Percentiles rank a stretch among this genome's conserved stretches.
These are phyloP conservation scores for Eubasilissa regina DNA, from an alignment of 1,140 invertebrate genomes.

Conservation along the genomic window DNA sequence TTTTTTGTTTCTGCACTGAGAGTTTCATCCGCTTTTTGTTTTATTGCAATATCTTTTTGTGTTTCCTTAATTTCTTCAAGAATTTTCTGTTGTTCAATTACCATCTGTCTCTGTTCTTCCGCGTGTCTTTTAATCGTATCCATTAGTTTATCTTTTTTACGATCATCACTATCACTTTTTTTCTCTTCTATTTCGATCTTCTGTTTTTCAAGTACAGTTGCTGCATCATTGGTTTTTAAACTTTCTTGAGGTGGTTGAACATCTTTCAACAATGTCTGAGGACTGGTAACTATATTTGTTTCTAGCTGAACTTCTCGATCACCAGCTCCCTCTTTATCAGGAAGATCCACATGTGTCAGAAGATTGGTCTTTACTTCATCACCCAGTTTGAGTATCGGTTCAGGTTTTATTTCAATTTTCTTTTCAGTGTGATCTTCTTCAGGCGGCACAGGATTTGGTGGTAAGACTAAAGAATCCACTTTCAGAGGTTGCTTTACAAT, in stretches of 20 bases:
- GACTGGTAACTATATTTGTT: conserved; percentile 9
- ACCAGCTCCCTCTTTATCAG: conserved; percentile 49
- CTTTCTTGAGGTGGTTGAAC: conserved; percentile 1
- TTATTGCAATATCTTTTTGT: conserved; percentile 68
- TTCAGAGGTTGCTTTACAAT: background rate
- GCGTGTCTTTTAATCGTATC: conserved; percentile 75
- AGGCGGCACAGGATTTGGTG: conserved; percentile 69
- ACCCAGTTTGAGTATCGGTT: background rate
- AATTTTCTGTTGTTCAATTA: conserved; percentile 75
- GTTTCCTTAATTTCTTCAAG: conserved; percentile 73
- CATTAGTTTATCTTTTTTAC: conserved; percentile 70
- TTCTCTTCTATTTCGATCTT: conserved; percentile 8
- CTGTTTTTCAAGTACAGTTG: conserved; percentile 21
- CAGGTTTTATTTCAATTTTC: conserved; percentile 26
- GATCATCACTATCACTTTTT: conserved; percentile 61
- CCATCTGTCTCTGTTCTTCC: conserved; percentile 73
- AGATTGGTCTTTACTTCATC: conserved; percentile 22
- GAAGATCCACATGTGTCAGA: conserved; percentile 15
- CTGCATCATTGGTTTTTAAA: conserved; percentile 12
- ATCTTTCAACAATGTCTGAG: background rate
- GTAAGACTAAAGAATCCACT: conserved; percentile 65
- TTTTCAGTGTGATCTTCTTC: conserved; percentile 60
- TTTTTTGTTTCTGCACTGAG: conserved; percentile 67
- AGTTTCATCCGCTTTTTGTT: conserved; percentile 47
- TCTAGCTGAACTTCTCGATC: conserved; percentile 46